Percentiles rank a stretch among this genome's conserved stretches.
Conservation (phyloP, 2,797 vertebrate genomes). For the Sorex maritimensis region DNA sequence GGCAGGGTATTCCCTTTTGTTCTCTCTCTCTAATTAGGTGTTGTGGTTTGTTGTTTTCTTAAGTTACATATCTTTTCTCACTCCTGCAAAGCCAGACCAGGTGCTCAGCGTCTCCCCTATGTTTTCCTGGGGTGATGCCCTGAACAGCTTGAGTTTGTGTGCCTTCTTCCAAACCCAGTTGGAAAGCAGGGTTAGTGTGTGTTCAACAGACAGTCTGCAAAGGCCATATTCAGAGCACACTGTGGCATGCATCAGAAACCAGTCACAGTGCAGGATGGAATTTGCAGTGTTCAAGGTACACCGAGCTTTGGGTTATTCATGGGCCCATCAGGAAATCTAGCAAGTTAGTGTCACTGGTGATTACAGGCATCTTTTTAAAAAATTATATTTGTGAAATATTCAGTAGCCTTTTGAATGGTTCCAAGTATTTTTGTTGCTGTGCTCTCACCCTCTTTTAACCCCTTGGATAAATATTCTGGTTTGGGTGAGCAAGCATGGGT, state of each 20-base stretch:
- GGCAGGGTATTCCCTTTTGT: no score
- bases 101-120: background rate
- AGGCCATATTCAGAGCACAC: background rate
- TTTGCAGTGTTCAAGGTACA: no score
- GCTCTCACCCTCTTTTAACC: accelerated
- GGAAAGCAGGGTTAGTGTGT: no score
- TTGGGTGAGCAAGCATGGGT: background rate
- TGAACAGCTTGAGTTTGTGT: background rate
- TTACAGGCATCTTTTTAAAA: background rate
- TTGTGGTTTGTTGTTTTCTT: no score
- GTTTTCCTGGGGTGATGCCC: background rate
- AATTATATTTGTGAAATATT: background rate
- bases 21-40: no score
- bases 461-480: background rate
- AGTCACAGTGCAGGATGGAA: no score
- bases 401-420: background rate
- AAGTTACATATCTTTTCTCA: background rate
- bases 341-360: no score
- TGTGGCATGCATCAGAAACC: background rate
- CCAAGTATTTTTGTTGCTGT: background rate
- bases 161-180: background rate
- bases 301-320: background rate
- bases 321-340: background rate
- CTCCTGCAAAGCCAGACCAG: background rate
- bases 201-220: background rate